Evolutionary conservation across 2,888 invertebrate genomes (phyloP), one percentile per base, ranked within the genome.

Genomic region (Pachydiplax longipennis): DNA sequence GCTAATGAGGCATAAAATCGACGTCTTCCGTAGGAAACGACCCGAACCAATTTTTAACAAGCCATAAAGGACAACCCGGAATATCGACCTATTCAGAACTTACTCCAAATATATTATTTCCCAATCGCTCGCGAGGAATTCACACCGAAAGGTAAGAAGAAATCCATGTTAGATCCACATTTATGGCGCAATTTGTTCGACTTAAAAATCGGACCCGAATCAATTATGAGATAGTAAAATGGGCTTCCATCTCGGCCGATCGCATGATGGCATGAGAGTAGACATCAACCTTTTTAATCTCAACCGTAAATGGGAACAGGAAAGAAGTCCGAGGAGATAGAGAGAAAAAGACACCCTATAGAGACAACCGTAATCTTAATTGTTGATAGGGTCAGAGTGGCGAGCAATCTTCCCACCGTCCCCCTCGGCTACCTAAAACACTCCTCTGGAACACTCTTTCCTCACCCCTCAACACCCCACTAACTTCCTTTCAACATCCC

Each of bases 341-440:
- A 37, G 37, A 80, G 87, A 10, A 35, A 87, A 35, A 61, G 87
- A 87, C 61, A 87, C 87, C 61, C 87, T 61, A 61, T n/a, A 61
- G 61, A 87, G 87, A 87, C 65, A 61, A 61, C 37, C 87, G 61
- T 61, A 87, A 87, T 87, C 87, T 87, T 87, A 87, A 87, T 87
- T 87, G 87, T 87, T 65, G 87, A 87, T 87, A 87, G 87, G 83
- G 35, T 31, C 83, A 35, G 87, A 87, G 87, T 65, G 87, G n/a
- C 87, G 37, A 18, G 87, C 87, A 87, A 87, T 87, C 87, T 61
- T 61, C 87, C 58, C 37, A 58, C 37, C 61, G 37, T 61, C 87
- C 87, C 87, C 61, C 40, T 87, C 87, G 61, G 61, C 87, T 61
- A 87, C 61, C 87, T 87, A 18, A 87, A 61, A 44, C 53, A 58